A percentile compares a stretch with the other conserved stretches of the same genome.
Evolutionary conservation across 2,113 vertebrate species (phyloP).

Genomic region (Entelurus aequoreus): DNA sequence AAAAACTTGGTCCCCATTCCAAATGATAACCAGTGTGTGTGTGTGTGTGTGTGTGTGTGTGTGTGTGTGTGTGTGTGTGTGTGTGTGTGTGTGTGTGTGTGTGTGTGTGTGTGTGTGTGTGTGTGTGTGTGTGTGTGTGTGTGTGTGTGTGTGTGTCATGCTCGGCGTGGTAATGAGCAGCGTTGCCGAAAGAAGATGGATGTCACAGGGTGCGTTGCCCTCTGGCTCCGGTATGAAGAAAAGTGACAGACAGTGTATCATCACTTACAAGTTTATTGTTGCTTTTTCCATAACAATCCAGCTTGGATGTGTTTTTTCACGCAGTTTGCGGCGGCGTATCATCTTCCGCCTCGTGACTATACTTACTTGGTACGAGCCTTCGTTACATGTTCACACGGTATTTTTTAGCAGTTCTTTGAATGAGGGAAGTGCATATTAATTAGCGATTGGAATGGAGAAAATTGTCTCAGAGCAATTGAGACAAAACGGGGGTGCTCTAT

Average conservation of each 20-base stretch:
- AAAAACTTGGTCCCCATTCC: too few species aligned
- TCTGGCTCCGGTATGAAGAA: slow-evolving; percentile 59
- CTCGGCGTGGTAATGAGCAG: slow-evolving; percentile 37
- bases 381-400: too few species aligned
- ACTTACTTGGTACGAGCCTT: not conserved
- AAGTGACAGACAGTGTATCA: slow-evolving; percentile 65
- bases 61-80: too few species aligned
- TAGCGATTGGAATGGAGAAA: not conserved
- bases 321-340: slow-evolving; percentile 17
- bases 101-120: too few species aligned
- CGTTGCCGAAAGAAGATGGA: slow-evolving; percentile 67
- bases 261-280: slow-evolving; percentile 57
- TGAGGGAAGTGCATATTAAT: not conserved
- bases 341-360: slow-evolving; percentile 22
- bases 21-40: too few species aligned
- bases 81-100: too few species aligned
- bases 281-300: slow-evolving; percentile 62
- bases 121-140: too few species aligned
- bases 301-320: not conserved
- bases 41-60: too few species aligned
- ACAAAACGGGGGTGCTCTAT: not conserved
- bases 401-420: slow-evolving; percentile 4
- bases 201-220: slow-evolving; percentile 56
- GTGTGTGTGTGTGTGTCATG: slow-evolving; percentile 18
- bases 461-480: not conserved